Base-by-base conservation (phyloP, 2,113 vertebrate genomes). In the Cettia cetti region DNA sequence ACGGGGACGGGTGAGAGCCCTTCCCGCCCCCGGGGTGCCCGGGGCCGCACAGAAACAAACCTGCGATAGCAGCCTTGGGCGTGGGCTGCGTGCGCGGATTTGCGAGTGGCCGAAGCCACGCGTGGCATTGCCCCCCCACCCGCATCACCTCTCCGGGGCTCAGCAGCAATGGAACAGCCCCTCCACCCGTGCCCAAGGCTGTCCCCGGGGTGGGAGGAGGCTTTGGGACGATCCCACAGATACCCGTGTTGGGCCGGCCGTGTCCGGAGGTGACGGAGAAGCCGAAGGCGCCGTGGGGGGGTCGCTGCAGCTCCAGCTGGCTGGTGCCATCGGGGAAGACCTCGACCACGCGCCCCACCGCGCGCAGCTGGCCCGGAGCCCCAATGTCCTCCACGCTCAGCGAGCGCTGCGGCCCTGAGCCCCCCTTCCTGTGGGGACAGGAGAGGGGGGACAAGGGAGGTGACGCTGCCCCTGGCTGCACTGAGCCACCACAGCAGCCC, bases 221-320 rank as follows among this genome's bases (percentile, higher is more conserved):
- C 30, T 44, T 24, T 27, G 61, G 65, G 75, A 12, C 0, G 7
- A 16, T 19, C 15, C 39, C 49, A 5, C 49, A 1, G n/a, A 0
- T 97, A 99, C 99, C 99, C 97, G 99, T 98, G 96, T 99, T 98
- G 1, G 98, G 98, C 69, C 98, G 98, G 76, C 99, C 99, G 11
- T 98, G 98, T 50, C 99, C 99, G 0, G 98, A 98, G 59, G 98
- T 99, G 96, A 99, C 98, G 3, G 97, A 94, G 63, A 99, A 99
- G 39, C 99, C 99, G 1, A 99, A 99, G 21, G 98, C 96, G 8
- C 98, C 98, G 0, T 98, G 97, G 1, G 98, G 98, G 5, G 98
- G 97, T 63, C 98, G 97, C 63, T 98, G 98, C 18, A 99, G 98
- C 96, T 99, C 98, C 92, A 99, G 96, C 75, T 99, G 97, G 84